These are phyloP conservation scores for Ceyx erithaca DNA, from an alignment of 2,797 vertebrate genomes.

Conservation along the genomic window DNA sequence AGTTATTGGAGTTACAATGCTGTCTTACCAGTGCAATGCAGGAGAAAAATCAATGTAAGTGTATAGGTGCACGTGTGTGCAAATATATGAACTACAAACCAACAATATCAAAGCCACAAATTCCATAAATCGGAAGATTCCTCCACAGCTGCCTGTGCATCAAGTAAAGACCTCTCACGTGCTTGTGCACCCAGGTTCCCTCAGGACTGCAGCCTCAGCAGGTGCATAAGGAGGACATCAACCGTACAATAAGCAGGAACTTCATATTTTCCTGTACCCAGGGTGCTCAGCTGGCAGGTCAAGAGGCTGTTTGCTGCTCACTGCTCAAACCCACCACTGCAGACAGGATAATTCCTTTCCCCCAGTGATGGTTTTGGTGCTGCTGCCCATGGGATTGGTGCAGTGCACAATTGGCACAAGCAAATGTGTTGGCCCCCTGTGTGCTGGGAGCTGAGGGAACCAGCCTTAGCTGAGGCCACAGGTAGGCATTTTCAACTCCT, in stretches of 20 bases:
- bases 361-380: neutral
- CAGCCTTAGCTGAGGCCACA: neutral
- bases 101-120: neutral
- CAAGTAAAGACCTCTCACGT: neutral
- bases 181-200: neutral
- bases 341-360: neutral
- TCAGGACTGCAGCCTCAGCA: neutral
- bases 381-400: rapidly evolving
- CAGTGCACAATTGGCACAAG: rapidly evolving
- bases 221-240: rapidly evolving
- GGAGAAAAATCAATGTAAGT: neutral
- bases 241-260: neutral
- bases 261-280: neutral
- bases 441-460: neutral
- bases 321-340: neutral
- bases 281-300: neutral
- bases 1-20: neutral
- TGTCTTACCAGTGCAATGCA: neutral
- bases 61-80: rapidly evolving
- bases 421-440: rapidly evolving
- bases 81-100: neutral
- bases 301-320: neutral
- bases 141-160: neutral
- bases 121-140: neutral
- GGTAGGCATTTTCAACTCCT: neutral